phyloP scores from a whole-genome alignment of 2,113 vertebrate species.

The Pseudorhombus dupliciocellatus region DNA sequence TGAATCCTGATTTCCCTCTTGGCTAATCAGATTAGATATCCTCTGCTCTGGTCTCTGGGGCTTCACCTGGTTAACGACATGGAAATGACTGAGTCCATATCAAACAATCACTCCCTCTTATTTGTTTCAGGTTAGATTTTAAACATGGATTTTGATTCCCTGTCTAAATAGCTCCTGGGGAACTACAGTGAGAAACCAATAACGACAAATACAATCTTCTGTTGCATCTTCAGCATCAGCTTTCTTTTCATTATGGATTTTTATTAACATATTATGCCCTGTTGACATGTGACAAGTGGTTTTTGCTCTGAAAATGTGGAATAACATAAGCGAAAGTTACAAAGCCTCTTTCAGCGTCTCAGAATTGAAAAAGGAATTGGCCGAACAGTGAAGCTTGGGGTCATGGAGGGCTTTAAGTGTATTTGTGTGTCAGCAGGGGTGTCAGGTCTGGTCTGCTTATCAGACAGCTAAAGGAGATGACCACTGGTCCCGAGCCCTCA shows the following conservation, averaged over 20 bases:
- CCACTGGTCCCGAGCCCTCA: conserved; percentile 62
- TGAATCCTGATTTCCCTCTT: conserved; percentile 64
- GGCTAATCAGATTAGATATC: conserved; percentile 65
- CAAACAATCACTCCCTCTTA: conserved; percentile 40
- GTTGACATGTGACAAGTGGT: too few relatives aligned
- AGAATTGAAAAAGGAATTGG: too few relatives aligned
- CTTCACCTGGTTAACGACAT: conserved; percentile 45
- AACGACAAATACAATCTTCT: too few relatives aligned
- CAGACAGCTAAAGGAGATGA: conserved; percentile 54
- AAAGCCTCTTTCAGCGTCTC: neutral
- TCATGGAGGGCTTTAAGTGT: conserved; percentile 28
- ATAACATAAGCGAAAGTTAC: neutral
- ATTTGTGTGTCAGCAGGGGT: conserved; percentile 52
- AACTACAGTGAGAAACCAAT: neutral
- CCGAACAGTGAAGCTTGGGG: neutral
- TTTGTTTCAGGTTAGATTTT: neutral
- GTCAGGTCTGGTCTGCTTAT: conserved; percentile 43
- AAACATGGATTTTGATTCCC: neutral
- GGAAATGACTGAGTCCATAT: conserved; percentile 40
- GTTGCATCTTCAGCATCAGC: too few relatives aligned
- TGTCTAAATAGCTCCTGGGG: neutral
- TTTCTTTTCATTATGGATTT: too few relatives aligned
- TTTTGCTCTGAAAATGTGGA: neutral
- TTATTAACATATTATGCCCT: too few relatives aligned
- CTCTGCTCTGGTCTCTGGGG: conserved; percentile 53